A percentile compares a stretch with the other conserved stretches of the same genome.
phyloP scores from a whole-genome alignment of 2,797 vertebrate species.

The Siniperca undulata region DNA sequence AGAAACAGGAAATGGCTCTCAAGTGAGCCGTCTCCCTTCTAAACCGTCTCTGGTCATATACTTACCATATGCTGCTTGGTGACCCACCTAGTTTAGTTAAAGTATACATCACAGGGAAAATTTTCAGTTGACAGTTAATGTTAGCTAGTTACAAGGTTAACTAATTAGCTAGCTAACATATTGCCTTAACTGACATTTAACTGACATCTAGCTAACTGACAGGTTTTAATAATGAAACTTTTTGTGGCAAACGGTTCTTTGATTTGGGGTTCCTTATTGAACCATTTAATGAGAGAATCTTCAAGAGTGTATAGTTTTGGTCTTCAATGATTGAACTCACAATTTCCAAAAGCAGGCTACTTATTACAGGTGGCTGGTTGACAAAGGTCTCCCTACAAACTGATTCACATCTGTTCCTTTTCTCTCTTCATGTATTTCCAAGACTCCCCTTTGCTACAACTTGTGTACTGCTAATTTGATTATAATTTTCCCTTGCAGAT shows the following conservation, averaged over 20 bases:
- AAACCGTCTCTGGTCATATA: too few relatives aligned
- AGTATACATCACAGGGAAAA: neutral
- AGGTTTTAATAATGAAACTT: too few relatives aligned
- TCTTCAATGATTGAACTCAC: neutral
- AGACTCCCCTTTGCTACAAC: neutral
- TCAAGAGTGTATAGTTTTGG: neutral
- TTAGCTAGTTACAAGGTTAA: neutral
- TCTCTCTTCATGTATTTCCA: neutral
- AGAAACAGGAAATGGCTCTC: too few relatives aligned
- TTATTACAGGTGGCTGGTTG: neutral
- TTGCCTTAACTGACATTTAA: neutral
- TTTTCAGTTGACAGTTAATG: neutral
- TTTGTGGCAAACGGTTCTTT: neutral
- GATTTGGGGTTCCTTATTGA: neutral
- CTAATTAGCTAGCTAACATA: neutral
- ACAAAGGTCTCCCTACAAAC: neutral
- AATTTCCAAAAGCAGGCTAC: neutral
- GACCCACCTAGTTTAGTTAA: neutral
- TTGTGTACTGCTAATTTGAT: constrained; percentile 7
- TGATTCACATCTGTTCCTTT: neutral
- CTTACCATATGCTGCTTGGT: neutral
- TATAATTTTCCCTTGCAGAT: constrained; percentile 82
- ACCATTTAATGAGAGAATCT: neutral
- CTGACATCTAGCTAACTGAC: neutral
- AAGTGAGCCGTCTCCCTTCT: too few relatives aligned